A percentile compares a stretch with the other conserved stretches of the same genome.
Conservation (phyloP, 2,888 invertebrate genomes). For the Caenorhabditis doughertyi region DNA sequence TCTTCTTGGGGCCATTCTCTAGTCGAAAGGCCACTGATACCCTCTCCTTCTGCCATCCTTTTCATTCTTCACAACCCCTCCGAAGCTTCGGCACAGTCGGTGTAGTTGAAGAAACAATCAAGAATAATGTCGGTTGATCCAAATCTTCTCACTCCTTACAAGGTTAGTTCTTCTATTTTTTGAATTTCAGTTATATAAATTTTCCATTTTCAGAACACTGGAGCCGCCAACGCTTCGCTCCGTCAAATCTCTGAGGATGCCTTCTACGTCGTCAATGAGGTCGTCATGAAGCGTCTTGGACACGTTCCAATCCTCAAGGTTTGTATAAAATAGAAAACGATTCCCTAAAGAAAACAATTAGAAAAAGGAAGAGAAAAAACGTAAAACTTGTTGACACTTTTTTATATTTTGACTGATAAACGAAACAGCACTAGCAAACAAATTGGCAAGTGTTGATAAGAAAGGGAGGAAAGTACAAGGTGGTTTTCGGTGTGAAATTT, state of each 20-base stretch:
- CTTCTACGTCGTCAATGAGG: conserved; percentile 84
- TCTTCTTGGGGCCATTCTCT: conserved; percentile 34
- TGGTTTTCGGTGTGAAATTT: too few species aligned
- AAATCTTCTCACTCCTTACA: conserved; percentile 78
- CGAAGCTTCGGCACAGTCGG: conserved; percentile 15
- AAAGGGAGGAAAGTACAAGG: conserved; percentile 46
- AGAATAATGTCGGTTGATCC: conserved; percentile 76
- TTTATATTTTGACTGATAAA: conserved; percentile 19
- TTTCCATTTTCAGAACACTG: conserved; percentile 64
- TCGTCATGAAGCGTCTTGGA: conserved; percentile 83
- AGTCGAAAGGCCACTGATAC: conserved; percentile 48
- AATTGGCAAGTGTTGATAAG: conserved; percentile 1
- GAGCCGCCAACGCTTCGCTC: conserved; percentile 75
- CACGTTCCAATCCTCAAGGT: conserved; percentile 84
- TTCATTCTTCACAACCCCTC: conserved; percentile 32
- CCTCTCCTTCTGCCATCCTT: conserved; percentile 22
- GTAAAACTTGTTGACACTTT: conserved; percentile 10
- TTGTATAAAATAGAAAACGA: background rate
- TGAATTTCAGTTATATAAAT: background rate
- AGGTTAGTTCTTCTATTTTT: conserved; percentile 59
- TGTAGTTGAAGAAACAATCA: conserved; percentile 8
- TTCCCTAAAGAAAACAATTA: background rate
- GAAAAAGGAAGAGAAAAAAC: background rate
- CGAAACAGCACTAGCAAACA: conserved; percentile 32
- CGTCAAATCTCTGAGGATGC: conserved; percentile 82